These are phyloP conservation scores for Augochlorella aurata DNA, from an alignment of 2,888 invertebrate genomes.

Conservation along the genomic window DNA sequence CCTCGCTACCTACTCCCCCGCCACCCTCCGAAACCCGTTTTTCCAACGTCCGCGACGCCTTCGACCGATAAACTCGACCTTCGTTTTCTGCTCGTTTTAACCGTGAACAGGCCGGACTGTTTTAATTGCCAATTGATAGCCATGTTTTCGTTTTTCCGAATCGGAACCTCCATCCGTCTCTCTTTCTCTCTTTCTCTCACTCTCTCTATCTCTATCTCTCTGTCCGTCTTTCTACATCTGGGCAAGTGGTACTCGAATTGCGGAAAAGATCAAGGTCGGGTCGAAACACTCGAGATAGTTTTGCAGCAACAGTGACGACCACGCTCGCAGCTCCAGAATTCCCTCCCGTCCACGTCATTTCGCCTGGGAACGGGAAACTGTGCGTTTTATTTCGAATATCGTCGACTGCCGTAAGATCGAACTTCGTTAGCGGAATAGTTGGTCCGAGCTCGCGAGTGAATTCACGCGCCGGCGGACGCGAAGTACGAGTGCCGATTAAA, in stretches of 20 bases:
- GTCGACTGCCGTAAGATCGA: not conserved
- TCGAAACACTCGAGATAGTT: not conserved
- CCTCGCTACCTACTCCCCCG: not conserved
- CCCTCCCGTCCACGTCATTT: not conserved
- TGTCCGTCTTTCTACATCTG: too few relatives aligned
- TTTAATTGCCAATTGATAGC: slow-evolving; percentile 3
- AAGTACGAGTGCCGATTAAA: too few relatives aligned
- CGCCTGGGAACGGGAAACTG: not conserved
- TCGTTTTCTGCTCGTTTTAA: not conserved
- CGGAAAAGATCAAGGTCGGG: not conserved
- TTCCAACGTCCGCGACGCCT: not conserved
- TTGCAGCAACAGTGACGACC: not conserved
- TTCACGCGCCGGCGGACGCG: too few relatives aligned
- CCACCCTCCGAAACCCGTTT: not conserved
- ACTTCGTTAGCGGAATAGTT: too few relatives aligned
- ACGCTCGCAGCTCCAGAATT: not conserved
- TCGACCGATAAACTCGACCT: not conserved
- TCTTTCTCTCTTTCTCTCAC: not conserved
- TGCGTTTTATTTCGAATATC: not conserved
- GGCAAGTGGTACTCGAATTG: not conserved
- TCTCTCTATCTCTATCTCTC: not conserved
- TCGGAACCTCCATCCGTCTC: not conserved
- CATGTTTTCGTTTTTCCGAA: not conserved
- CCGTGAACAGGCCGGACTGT: not conserved
- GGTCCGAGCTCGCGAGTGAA: too few relatives aligned